Evolutionary conservation across 2,888 invertebrate genomes (phyloP).

Genomic region (Exephanes ischioxanthus): DNA sequence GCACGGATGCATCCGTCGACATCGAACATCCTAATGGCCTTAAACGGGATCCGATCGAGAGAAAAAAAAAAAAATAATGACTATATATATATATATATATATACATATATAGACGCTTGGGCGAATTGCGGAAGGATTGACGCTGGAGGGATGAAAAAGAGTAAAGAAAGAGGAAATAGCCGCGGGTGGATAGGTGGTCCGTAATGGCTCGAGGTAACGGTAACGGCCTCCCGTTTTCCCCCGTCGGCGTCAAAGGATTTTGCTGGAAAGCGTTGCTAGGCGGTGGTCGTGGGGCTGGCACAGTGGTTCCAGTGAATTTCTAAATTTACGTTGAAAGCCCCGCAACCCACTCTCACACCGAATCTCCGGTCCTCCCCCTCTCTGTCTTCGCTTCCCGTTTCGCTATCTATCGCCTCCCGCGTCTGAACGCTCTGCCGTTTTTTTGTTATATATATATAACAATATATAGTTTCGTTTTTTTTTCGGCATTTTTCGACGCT

Average conservation of each 20-base stretch:
- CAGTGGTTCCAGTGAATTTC: conserved; percentile 63
- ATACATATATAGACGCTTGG: background rate
- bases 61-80: conserved; percentile 2
- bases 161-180: conserved; percentile 40
- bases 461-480: conserved; percentile 1
- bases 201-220: conserved; percentile 65
- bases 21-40: conserved; percentile 39
- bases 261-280: conserved; percentile 58
- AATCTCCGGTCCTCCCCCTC: conserved; percentile 48
- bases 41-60: conserved; percentile 42
- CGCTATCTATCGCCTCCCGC: conserved; percentile 24
- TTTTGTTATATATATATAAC: background rate
- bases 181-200: conserved; percentile 32
- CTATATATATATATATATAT: too few relatives aligned
- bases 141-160: conserved; percentile 28
- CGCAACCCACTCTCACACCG: conserved; percentile 58
- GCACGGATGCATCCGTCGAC: conserved; percentile 28
- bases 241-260: conserved; percentile 65
- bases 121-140: conserved; percentile 16
- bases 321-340: conserved; percentile 65
- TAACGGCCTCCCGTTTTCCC: conserved; percentile 58
- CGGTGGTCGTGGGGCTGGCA: conserved; percentile 17
- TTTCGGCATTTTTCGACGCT: conserved; percentile 44
- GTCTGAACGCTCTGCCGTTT: background rate
- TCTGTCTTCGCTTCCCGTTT: conserved; percentile 51